Conservation (phyloP, 2,888 invertebrate genomes). For the Piscicola geometra region DNA sequence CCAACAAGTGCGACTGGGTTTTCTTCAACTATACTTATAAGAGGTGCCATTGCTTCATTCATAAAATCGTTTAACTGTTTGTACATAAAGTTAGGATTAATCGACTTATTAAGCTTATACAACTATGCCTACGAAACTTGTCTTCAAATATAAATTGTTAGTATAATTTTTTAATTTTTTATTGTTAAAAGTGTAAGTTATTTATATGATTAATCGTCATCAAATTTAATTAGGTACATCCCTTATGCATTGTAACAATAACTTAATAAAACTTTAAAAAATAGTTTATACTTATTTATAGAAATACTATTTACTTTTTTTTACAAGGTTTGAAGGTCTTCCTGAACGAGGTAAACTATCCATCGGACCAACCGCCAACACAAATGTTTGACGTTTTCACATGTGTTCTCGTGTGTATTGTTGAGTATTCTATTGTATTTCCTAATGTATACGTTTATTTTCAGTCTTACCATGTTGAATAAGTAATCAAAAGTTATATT, state of each 20-base stretch:
- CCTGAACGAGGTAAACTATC: constrained; percentile 70
- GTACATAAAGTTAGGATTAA: background rate
- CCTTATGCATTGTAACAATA: too few relatives aligned
- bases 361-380: background rate
- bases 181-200: background rate
- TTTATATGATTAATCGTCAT: background rate
- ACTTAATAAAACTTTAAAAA: too few relatives aligned
- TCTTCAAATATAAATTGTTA: too few relatives aligned
- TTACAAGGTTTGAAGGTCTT: constrained; percentile 86
- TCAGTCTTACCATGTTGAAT: too few relatives aligned
- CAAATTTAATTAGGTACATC: background rate
- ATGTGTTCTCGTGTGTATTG: too few relatives aligned
- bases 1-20: constrained; percentile 82
- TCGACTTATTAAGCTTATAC: too few relatives aligned
- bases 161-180: background rate
- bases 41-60: constrained; percentile 48
- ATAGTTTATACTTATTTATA: too few relatives aligned
- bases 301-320: too few relatives aligned
- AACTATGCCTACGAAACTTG: too few relatives aligned
- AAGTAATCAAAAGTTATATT: too few relatives aligned
- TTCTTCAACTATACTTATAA: constrained; percentile 99
- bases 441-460: too few relatives aligned
- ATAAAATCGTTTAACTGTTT: background rate
- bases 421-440: too few relatives aligned
- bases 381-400: background rate